Conservation (phyloP, 2,888 invertebrate genomes). For the Andrena bicolor region DNA sequence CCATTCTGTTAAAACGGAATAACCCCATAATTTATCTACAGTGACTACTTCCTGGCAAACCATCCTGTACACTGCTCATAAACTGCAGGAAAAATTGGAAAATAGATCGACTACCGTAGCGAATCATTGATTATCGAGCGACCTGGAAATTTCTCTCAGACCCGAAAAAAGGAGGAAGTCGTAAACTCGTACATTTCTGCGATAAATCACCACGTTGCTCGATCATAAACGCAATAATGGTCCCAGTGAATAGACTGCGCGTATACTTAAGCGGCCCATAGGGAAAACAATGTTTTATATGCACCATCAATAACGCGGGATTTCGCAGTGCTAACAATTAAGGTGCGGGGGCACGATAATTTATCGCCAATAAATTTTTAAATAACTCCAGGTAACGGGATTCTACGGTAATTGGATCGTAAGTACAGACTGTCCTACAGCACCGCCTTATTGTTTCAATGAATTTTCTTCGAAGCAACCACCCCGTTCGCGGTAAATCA, state of each 20-base stretch:
- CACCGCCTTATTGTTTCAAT: constrained; percentile 35
- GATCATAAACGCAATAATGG: constrained; percentile 31
- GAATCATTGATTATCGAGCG: background rate
- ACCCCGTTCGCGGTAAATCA: constrained; percentile 41
- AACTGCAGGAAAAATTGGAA: background rate
- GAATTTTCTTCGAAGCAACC: constrained; percentile 28
- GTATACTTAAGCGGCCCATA: background rate
- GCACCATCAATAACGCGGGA: constrained; percentile 20
- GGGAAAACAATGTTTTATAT: constrained; percentile 23
- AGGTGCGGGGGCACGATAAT: constrained; percentile 54
- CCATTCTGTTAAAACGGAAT: no score
- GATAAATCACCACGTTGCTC: constrained; percentile 22
- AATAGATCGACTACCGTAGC: background rate
- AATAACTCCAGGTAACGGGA: constrained; percentile 20
- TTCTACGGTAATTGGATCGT: constrained; percentile 31
- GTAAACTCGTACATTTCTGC: constrained; percentile 13
- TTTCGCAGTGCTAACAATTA: constrained; percentile 51
- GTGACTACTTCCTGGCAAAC: background rate
- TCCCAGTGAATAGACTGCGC: background rate
- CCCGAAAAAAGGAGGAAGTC: background rate
- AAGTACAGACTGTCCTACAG: constrained; percentile 15
- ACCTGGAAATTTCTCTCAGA: constrained; percentile 4
- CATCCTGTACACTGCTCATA: background rate
- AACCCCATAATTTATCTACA: no score
- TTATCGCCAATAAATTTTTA: constrained; percentile 57